Evolutionary conservation across 2,888 invertebrate species (phyloP), one percentile per base, ranked within the genome.

Genomic region (Xanthia icteritia): DNA sequence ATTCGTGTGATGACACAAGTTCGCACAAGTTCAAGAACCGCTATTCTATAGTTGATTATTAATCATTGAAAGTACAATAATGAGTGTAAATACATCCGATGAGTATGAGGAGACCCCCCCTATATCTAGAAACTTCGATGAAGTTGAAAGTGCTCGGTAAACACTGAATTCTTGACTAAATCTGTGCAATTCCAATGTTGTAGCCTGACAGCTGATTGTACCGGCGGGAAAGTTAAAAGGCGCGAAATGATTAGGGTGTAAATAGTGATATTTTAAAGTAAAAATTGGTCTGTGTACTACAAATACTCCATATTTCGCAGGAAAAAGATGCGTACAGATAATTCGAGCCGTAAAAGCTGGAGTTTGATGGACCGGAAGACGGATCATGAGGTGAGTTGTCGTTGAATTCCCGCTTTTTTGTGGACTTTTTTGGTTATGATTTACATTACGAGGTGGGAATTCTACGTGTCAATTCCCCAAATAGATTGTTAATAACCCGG

Each of bases 191-290:
- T 84, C 81, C 81, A 83, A 81, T 89, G 88, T 90, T 89, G 85
- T 90, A 80, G 80, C 70, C 73, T 94, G 96, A 96, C 96, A 96
- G 96, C 96, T 96, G 96, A 96, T 96, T 93, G 90, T 87, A 82
- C 68, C 91, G 95, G 96, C 96, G 96, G 93, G 93, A 96, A 96
- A 96, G 94, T 95, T 89, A 92, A 96, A 96, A 91, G 95, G 95
- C 95, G 95, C 92, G 91, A 96, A 95, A 93, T 76, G 81, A 76
- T 88, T 85, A 31, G 20, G 48, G 78, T 74, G 79, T 85, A 76
- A 78, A 73, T 75, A 79, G 77, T 86, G 61, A 31, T 58, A 76
- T 74, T 85, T 78, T 76, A 23, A 31, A 1, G 31, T 42, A n/a
- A 63, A 68, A 77, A 63, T 23, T 27, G 27, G 67, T 51, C 9